Conservation (phyloP, 2,113 vertebrate genomes). For the Telmatochromis sp. region DNA sequence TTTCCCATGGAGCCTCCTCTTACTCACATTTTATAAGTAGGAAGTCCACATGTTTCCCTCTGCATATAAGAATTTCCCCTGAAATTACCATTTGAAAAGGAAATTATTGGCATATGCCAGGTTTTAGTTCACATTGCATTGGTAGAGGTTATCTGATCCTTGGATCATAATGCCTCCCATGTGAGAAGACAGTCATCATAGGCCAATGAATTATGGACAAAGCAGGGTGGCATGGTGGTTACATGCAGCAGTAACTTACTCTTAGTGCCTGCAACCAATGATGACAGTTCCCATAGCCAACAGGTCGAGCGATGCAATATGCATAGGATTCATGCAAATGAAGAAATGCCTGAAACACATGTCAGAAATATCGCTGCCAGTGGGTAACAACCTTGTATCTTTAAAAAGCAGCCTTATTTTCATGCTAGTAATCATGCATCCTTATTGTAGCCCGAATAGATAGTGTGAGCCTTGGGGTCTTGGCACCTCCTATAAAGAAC, state of each 20-base stretch:
- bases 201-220: slow-evolving; percentile 55
- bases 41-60: background rate
- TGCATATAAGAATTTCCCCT: slow-evolving; percentile 18
- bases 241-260: slow-evolving; percentile 63
- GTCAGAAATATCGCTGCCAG: slow-evolving; percentile 49
- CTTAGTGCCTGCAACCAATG: slow-evolving; percentile 57
- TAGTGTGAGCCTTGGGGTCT: slow-evolving; percentile 45
- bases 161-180: slow-evolving; percentile 41
- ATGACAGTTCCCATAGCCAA: slow-evolving; percentile 55
- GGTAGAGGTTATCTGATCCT: slow-evolving; percentile 5
- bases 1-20: background rate
- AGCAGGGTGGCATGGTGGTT: slow-evolving; percentile 43
- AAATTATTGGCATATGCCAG: slow-evolving; percentile 5
- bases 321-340: slow-evolving; percentile 61
- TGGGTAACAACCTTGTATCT: slow-evolving; percentile 41
- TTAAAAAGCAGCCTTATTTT: slow-evolving; percentile 47
- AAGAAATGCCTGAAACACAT: slow-evolving; percentile 44
- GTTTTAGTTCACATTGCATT: slow-evolving; percentile 11
- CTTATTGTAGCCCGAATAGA: slow-evolving; percentile 50
- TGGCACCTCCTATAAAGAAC: slow-evolving; percentile 54
- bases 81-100: slow-evolving; percentile 45
- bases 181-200: slow-evolving; percentile 41
- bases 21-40: background rate
- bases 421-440: slow-evolving; percentile 31
- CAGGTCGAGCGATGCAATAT: slow-evolving; percentile 57